These are phyloP conservation scores for Carettochelys insculpta DNA, from an alignment of 2,113 vertebrate genomes.

Conservation along the genomic window DNA sequence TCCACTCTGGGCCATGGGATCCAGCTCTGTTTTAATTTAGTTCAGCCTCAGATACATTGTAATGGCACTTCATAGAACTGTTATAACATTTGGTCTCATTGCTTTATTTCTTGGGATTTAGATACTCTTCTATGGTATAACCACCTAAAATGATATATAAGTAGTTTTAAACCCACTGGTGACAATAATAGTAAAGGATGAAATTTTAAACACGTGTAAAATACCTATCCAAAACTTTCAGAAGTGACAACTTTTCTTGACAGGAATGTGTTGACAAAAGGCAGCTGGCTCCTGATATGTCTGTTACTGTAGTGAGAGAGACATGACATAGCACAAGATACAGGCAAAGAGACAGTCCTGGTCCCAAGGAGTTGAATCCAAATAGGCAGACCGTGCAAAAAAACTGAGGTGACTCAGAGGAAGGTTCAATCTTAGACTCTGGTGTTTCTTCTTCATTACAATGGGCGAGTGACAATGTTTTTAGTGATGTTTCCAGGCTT, in stretches of 20 bases:
- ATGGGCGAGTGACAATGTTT: neutral
- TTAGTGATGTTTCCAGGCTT: neutral
- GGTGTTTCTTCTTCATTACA: neutral
- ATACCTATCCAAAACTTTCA: too few relatives aligned
- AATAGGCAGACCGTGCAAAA: rapidly evolving
- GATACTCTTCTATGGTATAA: too few relatives aligned
- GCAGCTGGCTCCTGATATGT: too few relatives aligned
- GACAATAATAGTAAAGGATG: too few relatives aligned
- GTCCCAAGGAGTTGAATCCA: neutral
- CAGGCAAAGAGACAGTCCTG: neutral
- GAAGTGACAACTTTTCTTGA: too few relatives aligned
- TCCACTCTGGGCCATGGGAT: neutral
- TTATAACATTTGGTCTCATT: too few relatives aligned
- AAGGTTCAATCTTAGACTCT: neutral
- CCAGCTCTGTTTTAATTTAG: neutral
- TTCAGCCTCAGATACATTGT: neutral
- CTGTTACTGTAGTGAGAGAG: too few relatives aligned
- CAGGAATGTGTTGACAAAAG: too few relatives aligned
- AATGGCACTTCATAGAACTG: neutral
- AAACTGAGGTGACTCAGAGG: neutral
- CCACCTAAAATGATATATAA: too few relatives aligned
- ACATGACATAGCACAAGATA: neutral
- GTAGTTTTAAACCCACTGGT: neutral
- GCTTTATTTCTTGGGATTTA: too few relatives aligned
- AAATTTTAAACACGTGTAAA: too few relatives aligned